Evolutionary conservation across 1,140 invertebrate species (phyloP), one percentile per base, ranked within the genome.

Genomic region (Zelostemma sp.): DNA sequence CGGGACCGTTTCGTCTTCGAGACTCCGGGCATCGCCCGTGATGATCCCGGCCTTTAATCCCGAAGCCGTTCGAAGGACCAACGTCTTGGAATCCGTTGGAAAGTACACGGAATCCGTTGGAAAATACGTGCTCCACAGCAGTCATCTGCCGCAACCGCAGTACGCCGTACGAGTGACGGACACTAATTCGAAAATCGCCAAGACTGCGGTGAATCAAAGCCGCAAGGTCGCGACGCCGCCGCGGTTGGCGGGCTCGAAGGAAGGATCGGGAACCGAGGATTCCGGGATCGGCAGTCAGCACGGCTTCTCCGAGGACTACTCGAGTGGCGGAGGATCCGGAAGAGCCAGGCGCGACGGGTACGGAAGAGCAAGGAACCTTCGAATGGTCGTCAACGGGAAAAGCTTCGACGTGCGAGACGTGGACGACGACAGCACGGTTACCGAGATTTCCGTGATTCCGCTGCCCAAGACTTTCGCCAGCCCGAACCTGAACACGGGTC

Each of bases 51-150:
- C n/a, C n/a, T n/a, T n/a, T n/a, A n/a, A 15, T 41, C 69, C 59
- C 11, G 43, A 62, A 46, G 9, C 50, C 25, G 40, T 49, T 38
- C 14, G 45, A 49, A 51, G 31, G 16, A 53, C 62, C 28, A 79
- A 58, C 21, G 21, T 8, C 47, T 73, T 47, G 31, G 48, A 61
- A 1, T 25, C 21, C n/a, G n/a, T n/a, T n/a, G n/a, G 73, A 1
- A 68, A 68, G 8, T 77, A 80, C 50, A 75, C 78, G 5, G 77
- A 83, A 46, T 76, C 77, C 0, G 68, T 83, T 0, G 75, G 76
- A 35, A 92, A 90, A 77, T 94, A 91, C 69, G 93, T 91, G 3
- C 80, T 93, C 50, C 91, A 93, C 50, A 90, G 90, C 3, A 91
- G 89, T 46, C 90, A 92, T 59, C 78, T 94, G 45, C 92, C 92